phyloP scores from a whole-genome alignment of 2,113 vertebrate species.

The Eudyptes chrysolophus region DNA sequence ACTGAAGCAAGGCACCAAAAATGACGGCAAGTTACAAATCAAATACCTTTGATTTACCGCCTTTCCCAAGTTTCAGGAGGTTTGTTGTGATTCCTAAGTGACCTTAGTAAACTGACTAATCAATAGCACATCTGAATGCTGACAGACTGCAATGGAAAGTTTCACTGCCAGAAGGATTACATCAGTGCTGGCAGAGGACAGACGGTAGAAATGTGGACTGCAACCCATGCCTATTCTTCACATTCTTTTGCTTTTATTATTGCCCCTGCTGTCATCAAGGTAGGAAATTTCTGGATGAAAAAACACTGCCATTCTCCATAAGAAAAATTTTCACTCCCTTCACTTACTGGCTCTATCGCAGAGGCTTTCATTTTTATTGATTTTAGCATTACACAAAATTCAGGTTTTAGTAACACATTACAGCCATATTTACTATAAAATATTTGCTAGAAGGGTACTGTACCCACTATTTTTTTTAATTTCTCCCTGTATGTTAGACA shows the following conservation, averaged over 20 bases:
- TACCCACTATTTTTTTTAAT: neutral
- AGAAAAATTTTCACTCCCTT: neutral
- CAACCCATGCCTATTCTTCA: neutral
- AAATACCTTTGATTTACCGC: neutral
- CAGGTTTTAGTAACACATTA: neutral
- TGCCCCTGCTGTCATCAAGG: neutral
- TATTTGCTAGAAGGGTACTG: neutral
- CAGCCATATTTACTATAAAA: neutral
- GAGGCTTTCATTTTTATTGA: neutral
- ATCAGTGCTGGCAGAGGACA: neutral
- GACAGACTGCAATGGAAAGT: neutral
- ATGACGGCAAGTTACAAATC: constrained; percentile 42
- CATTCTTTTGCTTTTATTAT: neutral
- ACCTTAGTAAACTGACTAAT: neutral
- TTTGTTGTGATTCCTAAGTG: constrained; percentile 5
- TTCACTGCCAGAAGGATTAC: neutral
- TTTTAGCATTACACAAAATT: neutral
- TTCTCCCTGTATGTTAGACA: neutral
- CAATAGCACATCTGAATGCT: neutral
- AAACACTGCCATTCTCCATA: neutral
- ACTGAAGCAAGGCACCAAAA: constrained; percentile 15
- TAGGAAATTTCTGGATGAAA: neutral
- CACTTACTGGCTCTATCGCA: neutral
- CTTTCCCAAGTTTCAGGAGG: neutral
- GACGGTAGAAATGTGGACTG: neutral